Percentiles rank a stretch among this genome's conserved stretches.
These are phyloP conservation scores for Jaculus jaculus DNA, from an alignment of 2,113 vertebrate genomes.

Conservation along the genomic window DNA sequence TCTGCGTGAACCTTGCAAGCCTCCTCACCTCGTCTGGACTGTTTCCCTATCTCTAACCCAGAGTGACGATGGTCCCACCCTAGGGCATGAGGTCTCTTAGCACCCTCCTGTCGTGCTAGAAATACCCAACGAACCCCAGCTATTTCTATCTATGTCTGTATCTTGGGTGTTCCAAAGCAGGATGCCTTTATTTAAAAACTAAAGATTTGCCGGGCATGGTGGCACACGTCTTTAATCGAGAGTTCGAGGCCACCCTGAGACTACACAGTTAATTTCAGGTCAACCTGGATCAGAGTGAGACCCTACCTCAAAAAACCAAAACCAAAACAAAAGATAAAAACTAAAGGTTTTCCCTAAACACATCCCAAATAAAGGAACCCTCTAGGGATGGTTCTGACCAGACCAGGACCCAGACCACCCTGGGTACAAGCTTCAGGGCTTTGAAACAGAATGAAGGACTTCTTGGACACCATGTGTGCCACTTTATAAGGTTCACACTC, in stretches of 20 bases:
- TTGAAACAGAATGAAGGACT: neutral
- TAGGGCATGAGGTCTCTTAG: neutral
- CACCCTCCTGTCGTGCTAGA: too few species aligned
- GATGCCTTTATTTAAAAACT: neutral
- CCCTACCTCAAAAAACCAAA: too few species aligned
- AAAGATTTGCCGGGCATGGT: too few species aligned
- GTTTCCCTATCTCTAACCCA: neutral
- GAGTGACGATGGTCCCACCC: too few species aligned
- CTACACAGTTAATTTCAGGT: too few species aligned
- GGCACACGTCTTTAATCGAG: too few species aligned
- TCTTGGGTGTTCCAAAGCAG: neutral
- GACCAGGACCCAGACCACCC: neutral
- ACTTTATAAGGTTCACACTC: neutral
- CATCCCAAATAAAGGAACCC: neutral
- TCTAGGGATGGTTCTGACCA: neutral
- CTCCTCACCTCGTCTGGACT: neutral
- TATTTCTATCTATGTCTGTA: neutral
- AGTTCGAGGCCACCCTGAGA: too few species aligned
- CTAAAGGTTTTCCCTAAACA: neutral
- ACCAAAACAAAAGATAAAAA: too few species aligned
- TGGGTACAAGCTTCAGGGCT: neutral
- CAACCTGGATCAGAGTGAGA: too few species aligned
- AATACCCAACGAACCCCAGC: fast-evolving
- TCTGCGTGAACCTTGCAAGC: neutral
- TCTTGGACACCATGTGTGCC: neutral